A percentile compares a stretch with the other conserved stretches of the same genome.
Evolutionary conservation across 1,140 invertebrate genomes (phyloP).

Genomic region (Cotesia typhae): DNA sequence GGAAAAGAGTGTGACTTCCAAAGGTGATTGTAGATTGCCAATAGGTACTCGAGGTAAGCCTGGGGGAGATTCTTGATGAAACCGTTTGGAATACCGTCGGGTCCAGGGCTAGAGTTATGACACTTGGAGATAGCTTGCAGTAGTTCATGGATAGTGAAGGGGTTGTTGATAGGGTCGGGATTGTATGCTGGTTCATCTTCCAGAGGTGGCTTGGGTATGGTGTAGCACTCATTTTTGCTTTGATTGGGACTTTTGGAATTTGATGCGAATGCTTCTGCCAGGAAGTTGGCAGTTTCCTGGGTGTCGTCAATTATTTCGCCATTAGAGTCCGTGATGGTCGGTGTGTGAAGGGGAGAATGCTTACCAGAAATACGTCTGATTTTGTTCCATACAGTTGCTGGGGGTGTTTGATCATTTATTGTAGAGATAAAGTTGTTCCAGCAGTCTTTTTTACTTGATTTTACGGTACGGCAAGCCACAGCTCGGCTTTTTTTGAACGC

Average conservation of each 20-base stretch:
- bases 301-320: slow-evolving; percentile 13
- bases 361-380: slow-evolving; percentile 31
- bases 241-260: slow-evolving; percentile 46
- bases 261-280: slow-evolving; percentile 42
- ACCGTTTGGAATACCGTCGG: background rate
- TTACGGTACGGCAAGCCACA: slow-evolving; percentile 27
- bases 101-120: background rate
- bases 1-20: background rate
- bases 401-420: slow-evolving; percentile 26
- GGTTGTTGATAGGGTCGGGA: background rate
- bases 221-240: background rate
- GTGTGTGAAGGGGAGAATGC: background rate
- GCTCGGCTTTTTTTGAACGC: slow-evolving; percentile 45
- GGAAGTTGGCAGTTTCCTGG: slow-evolving; percentile 39
- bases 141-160: background rate
- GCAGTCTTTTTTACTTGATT: slow-evolving; percentile 27
- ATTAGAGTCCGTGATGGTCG: background rate
- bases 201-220: background rate
- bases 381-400: slow-evolving; percentile 33
- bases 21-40: background rate
- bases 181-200: background rate
- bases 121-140: background rate
- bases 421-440: slow-evolving; percentile 31
- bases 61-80: background rate
- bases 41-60: background rate